A percentile compares a stretch with the other conserved stretches of the same genome.
Evolutionary conservation across 2,888 invertebrate species (phyloP).

Genomic region (Lepidochrysops patricia): DNA sequence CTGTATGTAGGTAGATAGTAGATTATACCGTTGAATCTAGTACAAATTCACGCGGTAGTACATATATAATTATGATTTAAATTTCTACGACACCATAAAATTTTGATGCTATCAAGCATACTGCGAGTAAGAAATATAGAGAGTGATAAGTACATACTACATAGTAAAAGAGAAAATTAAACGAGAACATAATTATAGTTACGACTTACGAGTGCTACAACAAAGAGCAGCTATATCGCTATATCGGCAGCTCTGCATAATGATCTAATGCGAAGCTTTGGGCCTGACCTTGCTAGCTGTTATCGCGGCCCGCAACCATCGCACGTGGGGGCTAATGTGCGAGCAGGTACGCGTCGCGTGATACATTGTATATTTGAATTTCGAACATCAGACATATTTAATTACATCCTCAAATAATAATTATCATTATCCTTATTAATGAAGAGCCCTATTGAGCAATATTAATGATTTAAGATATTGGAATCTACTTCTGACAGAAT

Average conservation of each 20-base stretch:
- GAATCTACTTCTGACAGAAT: neutral
- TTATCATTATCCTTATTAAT: neutral
- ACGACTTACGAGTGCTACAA: too few species aligned
- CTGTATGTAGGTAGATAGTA: neutral
- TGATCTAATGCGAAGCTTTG: slow-evolving; percentile 8
- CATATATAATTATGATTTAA: too few species aligned
- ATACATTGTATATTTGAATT: neutral
- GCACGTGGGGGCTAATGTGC: neutral
- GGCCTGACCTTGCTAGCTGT: neutral
- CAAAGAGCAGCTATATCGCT: neutral
- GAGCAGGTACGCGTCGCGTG: neutral
- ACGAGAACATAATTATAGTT: neutral
- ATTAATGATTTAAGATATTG: neutral
- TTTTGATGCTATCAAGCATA: neutral
- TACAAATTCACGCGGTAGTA: neutral
- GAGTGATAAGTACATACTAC: too few species aligned
- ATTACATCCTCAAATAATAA: neutral
- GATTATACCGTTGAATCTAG: neutral
- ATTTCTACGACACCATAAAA: neutral
- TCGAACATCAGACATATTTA: neutral
- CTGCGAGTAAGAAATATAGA: neutral
- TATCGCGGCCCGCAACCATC: neutral
- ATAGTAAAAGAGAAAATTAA: too few species aligned
- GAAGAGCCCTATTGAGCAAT: neutral
- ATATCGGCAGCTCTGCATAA: neutral